Base-by-base conservation (phyloP, 2,888 invertebrate genomes). In the Syrphus vitripennis region DNA sequence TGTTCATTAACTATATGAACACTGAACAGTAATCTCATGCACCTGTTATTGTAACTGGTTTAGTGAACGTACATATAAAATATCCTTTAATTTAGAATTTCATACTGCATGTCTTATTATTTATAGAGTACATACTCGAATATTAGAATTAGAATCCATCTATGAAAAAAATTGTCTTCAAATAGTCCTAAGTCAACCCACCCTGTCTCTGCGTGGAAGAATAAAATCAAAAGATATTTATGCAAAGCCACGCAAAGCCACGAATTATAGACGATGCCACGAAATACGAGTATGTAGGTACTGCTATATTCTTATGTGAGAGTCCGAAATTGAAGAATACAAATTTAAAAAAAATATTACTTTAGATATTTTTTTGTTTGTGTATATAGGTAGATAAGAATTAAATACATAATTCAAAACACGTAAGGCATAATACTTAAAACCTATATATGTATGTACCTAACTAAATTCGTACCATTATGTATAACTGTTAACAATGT, bases 401-500 rank as follows among this genome's bases (percentile, higher is more conserved):
- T 53, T 76, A 65, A 80, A 70, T 79, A n/a, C n/a, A n/a, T n/a
- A 80, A 84, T 84, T 75, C 83, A 76, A 45, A 55, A 37, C 84
- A 84, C 80, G 84, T 61, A 57, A 76, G 70, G 45, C 53, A 72
- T 42, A 71, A 59, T 42, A 57, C 24, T 61, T 42, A 21, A 53
- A n/a, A n/a, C n/a, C n/a, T n/a, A n/a, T n/a, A n/a, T n/a, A n/a
- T n/a, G n/a, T n/a, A n/a, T n/a, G n/a, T 65, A 63, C 14, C 16
- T 70, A 34, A 50, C 69, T 31, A 55, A 42, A 45, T 63, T 45
- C 40, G 26, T 26, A 63, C 42, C 9, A 37, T 65, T 65, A n/a
- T n/a, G n/a, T n/a, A n/a, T 84, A 84, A 84, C 79, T 72, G 84
- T 84, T 76, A 84, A 45, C 67, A 72, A 76, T 57, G 72, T 77